Conservation (phyloP, 2,113 vertebrate species). For the Ceuthmochares aereus region DNA sequence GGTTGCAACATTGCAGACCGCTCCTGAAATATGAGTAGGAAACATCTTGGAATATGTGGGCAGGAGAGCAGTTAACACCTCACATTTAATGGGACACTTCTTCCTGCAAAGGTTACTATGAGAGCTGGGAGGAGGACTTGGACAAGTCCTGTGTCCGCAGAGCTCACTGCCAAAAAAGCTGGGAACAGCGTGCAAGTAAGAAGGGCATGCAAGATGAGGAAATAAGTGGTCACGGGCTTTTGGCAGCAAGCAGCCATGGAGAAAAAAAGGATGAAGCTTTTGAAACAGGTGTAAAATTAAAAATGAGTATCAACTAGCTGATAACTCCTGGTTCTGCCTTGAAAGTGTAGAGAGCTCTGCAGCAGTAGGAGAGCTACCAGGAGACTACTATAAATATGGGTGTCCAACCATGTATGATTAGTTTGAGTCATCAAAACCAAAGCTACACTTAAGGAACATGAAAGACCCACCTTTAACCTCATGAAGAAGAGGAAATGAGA, state of each 20-base stretch:
- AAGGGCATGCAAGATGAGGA: neutral
- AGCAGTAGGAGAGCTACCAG: neutral
- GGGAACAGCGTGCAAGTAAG: neutral
- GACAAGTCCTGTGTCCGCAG: neutral
- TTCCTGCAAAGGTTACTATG: slow-evolving; percentile 59
- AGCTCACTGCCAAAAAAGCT: neutral
- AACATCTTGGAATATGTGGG: slow-evolving; percentile 68
- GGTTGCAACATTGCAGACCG: slow-evolving; percentile 48
- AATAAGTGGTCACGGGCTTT: neutral
- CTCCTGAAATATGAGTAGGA: slow-evolving; percentile 72
- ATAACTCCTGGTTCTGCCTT: neutral
- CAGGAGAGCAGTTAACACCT: slow-evolving; percentile 58
- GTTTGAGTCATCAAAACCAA: slow-evolving; percentile 45
- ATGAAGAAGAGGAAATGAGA: slow-evolving; percentile 40
- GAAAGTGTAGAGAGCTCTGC: neutral
- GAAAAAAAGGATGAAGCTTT: neutral
- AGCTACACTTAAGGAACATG: slow-evolving; percentile 10
- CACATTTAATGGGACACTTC: slow-evolving; percentile 39
- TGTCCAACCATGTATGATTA: slow-evolving; percentile 18
- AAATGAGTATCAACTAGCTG: neutral
- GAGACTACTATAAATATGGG: neutral
- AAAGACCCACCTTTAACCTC: slow-evolving; percentile 55
- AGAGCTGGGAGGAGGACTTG: slow-evolving; percentile 46
- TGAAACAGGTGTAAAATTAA: neutral
- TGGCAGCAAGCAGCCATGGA: neutral